phyloP scores from a whole-genome alignment of 2,113 vertebrate species.

The Isichthys henryi region DNA sequence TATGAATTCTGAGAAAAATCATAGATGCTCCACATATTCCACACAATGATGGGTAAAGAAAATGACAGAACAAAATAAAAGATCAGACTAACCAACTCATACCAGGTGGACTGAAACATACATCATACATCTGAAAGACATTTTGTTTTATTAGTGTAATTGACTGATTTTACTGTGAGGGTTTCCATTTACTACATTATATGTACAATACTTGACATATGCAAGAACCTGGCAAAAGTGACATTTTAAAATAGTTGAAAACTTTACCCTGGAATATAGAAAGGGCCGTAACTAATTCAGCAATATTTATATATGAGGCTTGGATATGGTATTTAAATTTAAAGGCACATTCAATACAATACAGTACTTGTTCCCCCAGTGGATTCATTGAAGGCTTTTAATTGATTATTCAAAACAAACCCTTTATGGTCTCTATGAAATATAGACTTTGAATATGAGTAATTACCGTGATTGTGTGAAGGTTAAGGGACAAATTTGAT shows the following conservation, averaged over 20 bases:
- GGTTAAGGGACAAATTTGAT: conserved; percentile 33
- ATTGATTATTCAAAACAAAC: conserved; percentile 32
- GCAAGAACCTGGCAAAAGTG: conserved; percentile 10
- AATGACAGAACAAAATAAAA: neutral
- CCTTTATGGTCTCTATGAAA: conserved; percentile 27
- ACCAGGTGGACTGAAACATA: neutral
- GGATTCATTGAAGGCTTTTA: conserved; percentile 33
- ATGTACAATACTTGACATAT: conserved; percentile 10
- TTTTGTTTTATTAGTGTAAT: neutral
- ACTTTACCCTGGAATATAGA: conserved; percentile 10
- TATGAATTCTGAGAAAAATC: neutral
- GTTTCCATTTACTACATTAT: neutral
- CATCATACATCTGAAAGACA: conserved; percentile 4
- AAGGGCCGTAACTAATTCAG: conserved; percentile 20
- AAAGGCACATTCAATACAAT: conserved; percentile 61
- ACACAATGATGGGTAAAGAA: neutral
- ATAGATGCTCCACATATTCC: neutral
- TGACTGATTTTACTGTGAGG: neutral
- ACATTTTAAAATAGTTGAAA: conserved; percentile 2
- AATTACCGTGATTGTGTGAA: conserved; percentile 17
- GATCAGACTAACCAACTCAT: neutral
- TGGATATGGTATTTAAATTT: conserved; percentile 37
- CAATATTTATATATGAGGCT: conserved; percentile 31
- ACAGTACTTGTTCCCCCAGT: conserved; percentile 44
- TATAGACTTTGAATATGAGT: conserved; percentile 13